Evolutionary conservation across 2,888 invertebrate genomes (phyloP).

Genomic region (Hemistola chrysoprasaria): DNA sequence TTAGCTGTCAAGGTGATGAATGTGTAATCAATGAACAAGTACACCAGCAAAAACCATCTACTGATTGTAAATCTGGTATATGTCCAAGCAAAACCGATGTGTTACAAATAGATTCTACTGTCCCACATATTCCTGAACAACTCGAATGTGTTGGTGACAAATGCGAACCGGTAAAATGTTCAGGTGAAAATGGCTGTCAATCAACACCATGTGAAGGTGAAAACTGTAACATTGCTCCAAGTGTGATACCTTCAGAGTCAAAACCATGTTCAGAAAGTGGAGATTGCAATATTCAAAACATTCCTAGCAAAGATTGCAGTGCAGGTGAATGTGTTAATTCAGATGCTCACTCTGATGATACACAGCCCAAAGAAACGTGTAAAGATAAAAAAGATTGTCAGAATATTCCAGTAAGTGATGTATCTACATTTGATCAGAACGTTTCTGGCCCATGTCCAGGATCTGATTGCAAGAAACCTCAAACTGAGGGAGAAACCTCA

Average conservation of each 20-base stretch:
- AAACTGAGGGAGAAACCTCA: constrained; percentile 10
- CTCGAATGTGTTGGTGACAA: constrained; percentile 32
- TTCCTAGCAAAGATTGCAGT: constrained; percentile 24
- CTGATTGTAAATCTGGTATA: constrained; percentile 36
- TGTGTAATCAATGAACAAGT: constrained; percentile 48
- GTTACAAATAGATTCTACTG: neutral
- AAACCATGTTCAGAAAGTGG: constrained; percentile 31
- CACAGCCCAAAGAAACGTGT: constrained; percentile 7
- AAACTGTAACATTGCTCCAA: constrained; percentile 34
- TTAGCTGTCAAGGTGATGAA: constrained; percentile 57
- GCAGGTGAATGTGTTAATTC: constrained; percentile 13
- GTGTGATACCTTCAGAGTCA: constrained; percentile 18
- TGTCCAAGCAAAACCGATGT: constrained; percentile 32
- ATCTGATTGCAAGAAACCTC: constrained; percentile 34
- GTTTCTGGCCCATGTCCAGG: constrained; percentile 42
- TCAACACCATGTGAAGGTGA: constrained; percentile 38
- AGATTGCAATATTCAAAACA: constrained; percentile 29
- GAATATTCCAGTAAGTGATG: constrained; percentile 29
- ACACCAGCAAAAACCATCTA: constrained; percentile 26
- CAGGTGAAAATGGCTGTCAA: constrained; percentile 23
- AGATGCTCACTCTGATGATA: constrained; percentile 1
- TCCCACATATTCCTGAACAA: constrained; percentile 10
- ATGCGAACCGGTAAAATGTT: constrained; percentile 21
- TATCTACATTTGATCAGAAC: constrained; percentile 31
- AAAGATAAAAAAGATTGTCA: constrained; percentile 30